Percentiles rank a stretch among this genome's conserved stretches.
Evolutionary conservation across 2,797 vertebrate genomes (phyloP).

Genomic region (Sebastes diaconus): DNA sequence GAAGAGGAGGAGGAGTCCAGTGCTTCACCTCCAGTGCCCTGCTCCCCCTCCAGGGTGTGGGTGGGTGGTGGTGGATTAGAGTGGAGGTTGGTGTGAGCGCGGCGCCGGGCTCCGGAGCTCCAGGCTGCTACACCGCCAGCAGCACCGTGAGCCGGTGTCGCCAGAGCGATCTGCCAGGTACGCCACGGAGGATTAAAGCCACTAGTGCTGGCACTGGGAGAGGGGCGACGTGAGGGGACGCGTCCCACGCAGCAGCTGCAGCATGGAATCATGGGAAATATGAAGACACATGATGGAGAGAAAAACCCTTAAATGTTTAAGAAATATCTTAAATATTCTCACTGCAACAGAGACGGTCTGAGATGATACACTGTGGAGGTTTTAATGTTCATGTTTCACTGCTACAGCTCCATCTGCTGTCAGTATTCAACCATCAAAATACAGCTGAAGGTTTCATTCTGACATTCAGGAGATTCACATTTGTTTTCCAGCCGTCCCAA

Average conservation of each 20-base stretch:
- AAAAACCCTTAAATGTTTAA: no score
- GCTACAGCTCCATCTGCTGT: no score
- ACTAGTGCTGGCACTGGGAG: constrained; percentile 76
- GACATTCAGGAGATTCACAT: no score
- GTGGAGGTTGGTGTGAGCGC: constrained; percentile 76
- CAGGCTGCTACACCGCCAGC: constrained; percentile 75
- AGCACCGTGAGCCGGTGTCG: constrained; percentile 83
- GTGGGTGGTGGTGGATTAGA: constrained; percentile 70
- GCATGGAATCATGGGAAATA: background rate
- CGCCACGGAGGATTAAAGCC: constrained; percentile 86
- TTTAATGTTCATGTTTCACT: no score
- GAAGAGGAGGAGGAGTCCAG: no score
- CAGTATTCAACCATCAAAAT: no score
- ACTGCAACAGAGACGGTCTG: no score
- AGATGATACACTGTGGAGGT: no score
- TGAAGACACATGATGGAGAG: no score
- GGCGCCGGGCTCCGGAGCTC: constrained; percentile 65
- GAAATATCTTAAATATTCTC: no score
- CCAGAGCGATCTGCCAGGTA: constrained; percentile 89
- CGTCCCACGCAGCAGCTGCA: constrained; percentile 30
- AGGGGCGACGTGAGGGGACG: constrained; percentile 65
- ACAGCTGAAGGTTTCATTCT: no score
- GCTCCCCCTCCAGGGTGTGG: constrained; percentile 62
- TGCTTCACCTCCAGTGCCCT: constrained; percentile 81
- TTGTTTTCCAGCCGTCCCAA: no score